Base-by-base conservation (phyloP, 2,113 vertebrate species). In the Cyprinodon variegatus region DNA sequence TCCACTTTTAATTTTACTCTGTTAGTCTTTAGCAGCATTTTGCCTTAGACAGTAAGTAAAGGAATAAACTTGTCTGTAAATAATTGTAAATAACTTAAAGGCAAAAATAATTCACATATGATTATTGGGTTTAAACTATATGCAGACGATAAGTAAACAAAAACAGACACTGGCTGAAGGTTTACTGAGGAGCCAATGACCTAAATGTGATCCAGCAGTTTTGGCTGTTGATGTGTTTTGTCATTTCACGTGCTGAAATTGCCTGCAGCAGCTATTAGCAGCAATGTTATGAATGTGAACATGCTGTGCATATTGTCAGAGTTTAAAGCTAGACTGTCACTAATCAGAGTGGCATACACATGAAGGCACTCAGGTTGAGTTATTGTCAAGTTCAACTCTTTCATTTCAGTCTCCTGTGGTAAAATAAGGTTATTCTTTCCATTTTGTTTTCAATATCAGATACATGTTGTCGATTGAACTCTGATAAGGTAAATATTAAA, bases 231-330 rank as follows among this genome's bases (percentile, higher is more conserved):
- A 72, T 68, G 22, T 61, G n/a, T 68, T n/a, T 43, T 74, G 78
- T 79, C 70, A 68, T 70, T 38, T 50, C 40, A 62, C 62, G 65
- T 46, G 40, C 37, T 73, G 53, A 67, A 38, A 38, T 66, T n/a
- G 72, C 45, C 70, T 72, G 17, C 39, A 87, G 77, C 64, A 60
- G 37, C 59, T 68, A 62, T 50, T 38, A 61, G 17, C 11, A 70
- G 36, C 37, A 76, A n/a, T n/a, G 36, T 45, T 29, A 29, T 74
- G 48, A 67, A 62, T 64, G 61, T 3, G 64, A 72, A 77, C 74
- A 78, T 39, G 70, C 48, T 66, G 62, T 60, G 5, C 11, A 66
- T 20, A n/a, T 22, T 67, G 38, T 74, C 0, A 11, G 8, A 10
- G 62, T 71, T 76, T 0, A 0, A 66, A 76, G 76, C 65, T 0